Base-by-base conservation (phyloP, 2,888 invertebrate species). In the Hydropsyche betteni region DNA sequence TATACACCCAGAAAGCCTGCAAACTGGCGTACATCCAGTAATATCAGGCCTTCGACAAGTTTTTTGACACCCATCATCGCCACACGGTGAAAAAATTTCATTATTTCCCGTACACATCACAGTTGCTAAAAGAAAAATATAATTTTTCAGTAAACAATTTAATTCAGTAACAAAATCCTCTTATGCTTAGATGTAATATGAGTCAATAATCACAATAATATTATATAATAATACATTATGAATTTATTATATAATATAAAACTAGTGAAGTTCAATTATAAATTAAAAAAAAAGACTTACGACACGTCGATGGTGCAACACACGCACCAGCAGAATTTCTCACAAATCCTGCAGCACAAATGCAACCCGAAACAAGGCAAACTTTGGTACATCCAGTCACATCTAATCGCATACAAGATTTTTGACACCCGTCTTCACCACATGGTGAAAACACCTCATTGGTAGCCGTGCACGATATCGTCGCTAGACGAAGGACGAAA, bases 331-430 rank as follows among this genome's bases (percentile, higher is more conserved):
- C 69, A 1, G 75, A 70, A 68, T 78, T 77, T 8, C 74, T 71
- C 38, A 74, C 73, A 68, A 74, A 75, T 12, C 78, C 78, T 7
- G 70, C 36, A 7, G 73, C 75, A 69, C 78, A 78, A 61, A 74
- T 74, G 50, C 78, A 78, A 10, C 78, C 78, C 61, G 64, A 58
- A 68, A 64, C 75, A 14, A 75, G 75, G 50, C 36, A 12, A 36
- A 12, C 6, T 61, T 2, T 7, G 2, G 12, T 55, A 55, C 55
- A 55, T 12, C 5, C 50, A 50, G 76, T 58, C 12, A 36, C 64
- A 38, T 76, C 74, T 6, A 44, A 44, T 24, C 34, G 6, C 12
- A 12, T n/a, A 44, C 44, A 44, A 44, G 44, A 34, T 10, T 6
- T 12, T 34, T 64, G 64, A 34, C 64, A 64, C 5, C 12, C 36